Percentiles rank a stretch among this genome's conserved stretches.
Evolutionary conservation across 2,113 vertebrate species (phyloP).

Genomic region (Antidorcas marsupialis): DNA sequence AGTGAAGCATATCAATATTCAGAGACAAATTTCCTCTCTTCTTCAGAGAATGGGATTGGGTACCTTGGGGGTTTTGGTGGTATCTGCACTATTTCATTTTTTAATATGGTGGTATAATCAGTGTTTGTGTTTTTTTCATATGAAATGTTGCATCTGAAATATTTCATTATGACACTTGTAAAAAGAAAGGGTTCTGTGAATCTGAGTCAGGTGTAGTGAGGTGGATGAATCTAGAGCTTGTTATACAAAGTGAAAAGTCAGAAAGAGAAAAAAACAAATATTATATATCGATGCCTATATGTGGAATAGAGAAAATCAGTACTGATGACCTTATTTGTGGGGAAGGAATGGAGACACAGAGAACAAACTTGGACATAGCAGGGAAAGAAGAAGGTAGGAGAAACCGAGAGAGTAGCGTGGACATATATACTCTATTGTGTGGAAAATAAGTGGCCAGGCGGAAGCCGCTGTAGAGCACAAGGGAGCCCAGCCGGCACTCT

Average conservation of each 20-base stretch:
- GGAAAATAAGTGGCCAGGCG: not conserved
- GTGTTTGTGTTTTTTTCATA: not conserved
- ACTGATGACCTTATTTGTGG: not conserved
- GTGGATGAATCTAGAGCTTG: not conserved
- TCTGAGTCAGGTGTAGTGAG: not conserved
- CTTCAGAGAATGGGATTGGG: not conserved
- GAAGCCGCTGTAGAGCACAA: rapidly evolving
- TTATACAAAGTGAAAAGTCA: not conserved
- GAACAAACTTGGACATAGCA: not conserved
- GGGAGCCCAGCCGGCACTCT: not conserved
- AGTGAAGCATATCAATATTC: not conserved
- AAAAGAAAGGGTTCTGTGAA: not conserved
- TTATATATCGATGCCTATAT: not conserved
- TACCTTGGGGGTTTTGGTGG: not conserved
- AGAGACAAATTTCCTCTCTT: not conserved
- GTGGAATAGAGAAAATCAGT: not conserved
- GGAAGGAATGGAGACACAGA: not conserved
- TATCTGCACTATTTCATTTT: not conserved
- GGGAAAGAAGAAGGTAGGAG: not conserved
- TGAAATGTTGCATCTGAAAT: not conserved
- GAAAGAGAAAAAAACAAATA: not conserved
- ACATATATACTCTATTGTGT: not conserved
- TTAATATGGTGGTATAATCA: not conserved
- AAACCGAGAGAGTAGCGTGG: not conserved
- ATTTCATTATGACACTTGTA: not conserved